Base-by-base conservation (phyloP, 2,888 invertebrate species). In the Gymnocheta viridis region DNA sequence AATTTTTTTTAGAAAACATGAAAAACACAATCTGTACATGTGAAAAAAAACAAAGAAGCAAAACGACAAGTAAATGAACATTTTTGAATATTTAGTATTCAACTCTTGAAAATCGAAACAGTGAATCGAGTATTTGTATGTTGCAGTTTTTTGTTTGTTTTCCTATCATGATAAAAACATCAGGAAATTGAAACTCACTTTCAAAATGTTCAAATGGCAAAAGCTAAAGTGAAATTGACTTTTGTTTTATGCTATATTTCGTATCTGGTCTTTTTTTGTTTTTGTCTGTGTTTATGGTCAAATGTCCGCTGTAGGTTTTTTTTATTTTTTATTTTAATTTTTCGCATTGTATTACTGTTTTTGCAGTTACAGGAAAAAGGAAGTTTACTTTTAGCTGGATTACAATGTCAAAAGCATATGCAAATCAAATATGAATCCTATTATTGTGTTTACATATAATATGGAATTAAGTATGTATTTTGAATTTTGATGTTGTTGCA, bases 151-250 rank as follows among this genome's bases (percentile, higher is more conserved):
- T 56, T 67, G 47, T 49, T 70, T 2, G 44, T 64, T 44, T 79
- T 79, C 19, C 56, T 69, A 84, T 84, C 81, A 49, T 62, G 77
- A 78, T 84, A 84, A 81, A 78, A 84, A 78, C 73, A 73, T 77
- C 77, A 81, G 84, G 84, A 84, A 84, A 84, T 84, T 73, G 84
- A 84, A 81, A 78, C 84, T 81, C 77, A 84, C 84, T 84, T 78
- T 84, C 81, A 78, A 69, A 84, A 73, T 77, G 73, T 67, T 84
- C 73, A 81, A 84, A 84, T 81, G 62, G 81, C 81, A 84, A 84
- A 84, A 35, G 73, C 70, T 81, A 54, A 78, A 70, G 62, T 74
- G 69, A 82, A 78, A 77, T 72, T 72, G 77, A 44, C 66, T 77
- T 70, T 77, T 70, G 41, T 76, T 49, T 66, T 67, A n/a, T 67